Evolutionary conservation across 2,888 invertebrate species (phyloP).

Genomic region (Hypomecis punctinalis): DNA sequence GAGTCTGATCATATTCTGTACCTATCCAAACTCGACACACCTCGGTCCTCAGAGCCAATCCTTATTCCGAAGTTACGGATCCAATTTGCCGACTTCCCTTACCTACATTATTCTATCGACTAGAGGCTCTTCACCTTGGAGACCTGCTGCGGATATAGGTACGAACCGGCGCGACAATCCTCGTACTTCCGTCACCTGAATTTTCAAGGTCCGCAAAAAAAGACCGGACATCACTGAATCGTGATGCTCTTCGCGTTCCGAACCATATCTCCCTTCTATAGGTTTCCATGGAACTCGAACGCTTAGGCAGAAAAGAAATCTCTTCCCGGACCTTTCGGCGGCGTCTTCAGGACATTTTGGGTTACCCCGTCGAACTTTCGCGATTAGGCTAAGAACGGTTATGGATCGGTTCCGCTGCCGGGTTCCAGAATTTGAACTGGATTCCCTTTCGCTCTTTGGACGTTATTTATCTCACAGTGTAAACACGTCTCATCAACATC

Average conservation of each 20-base stretch:
- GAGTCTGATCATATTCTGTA: constrained; percentile 45
- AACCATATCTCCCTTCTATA: constrained; percentile 82
- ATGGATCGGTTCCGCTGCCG: constrained; percentile 80
- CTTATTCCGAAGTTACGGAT: constrained; percentile 88
- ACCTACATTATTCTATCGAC: constrained; percentile 87
- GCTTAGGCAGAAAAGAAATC: constrained; percentile 77
- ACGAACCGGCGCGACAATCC: constrained; percentile 78
- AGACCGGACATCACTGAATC: constrained; percentile 60
- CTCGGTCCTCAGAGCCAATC: constrained; percentile 90
- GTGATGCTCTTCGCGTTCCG: constrained; percentile 69
- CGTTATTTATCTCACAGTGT: constrained; percentile 54
- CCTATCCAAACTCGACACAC: constrained; percentile 83
- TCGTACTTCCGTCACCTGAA: constrained; percentile 64
- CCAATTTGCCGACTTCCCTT: constrained; percentile 89
- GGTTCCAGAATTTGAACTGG: constrained; percentile 86
- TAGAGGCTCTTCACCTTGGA: constrained; percentile 89
- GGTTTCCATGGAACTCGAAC: constrained; percentile 78
- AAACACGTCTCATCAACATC: constrained; percentile 65
- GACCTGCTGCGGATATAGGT: constrained; percentile 91
- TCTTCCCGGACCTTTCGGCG: constrained; percentile 82
- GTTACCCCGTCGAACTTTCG: constrained; percentile 63
- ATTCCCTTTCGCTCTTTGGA: constrained; percentile 81
- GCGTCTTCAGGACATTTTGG: constrained; percentile 83
- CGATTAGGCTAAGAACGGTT: constrained; percentile 63
- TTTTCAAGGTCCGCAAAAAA: constrained; percentile 67